Base-by-base conservation (phyloP, 2,888 invertebrate species). In the Drosophila eohydei region DNA sequence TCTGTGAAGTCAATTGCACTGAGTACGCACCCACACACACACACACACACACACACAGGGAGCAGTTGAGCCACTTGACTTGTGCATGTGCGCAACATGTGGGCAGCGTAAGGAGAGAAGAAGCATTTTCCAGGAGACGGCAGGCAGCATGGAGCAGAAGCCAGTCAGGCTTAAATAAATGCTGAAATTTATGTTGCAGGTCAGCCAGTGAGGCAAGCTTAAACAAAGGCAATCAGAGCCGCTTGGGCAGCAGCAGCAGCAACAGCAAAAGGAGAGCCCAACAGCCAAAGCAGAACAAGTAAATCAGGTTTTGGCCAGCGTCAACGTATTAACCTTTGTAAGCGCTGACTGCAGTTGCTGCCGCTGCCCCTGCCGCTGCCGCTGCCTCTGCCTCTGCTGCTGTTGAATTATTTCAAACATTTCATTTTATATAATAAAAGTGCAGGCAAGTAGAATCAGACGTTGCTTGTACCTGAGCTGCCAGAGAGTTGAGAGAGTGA, bases 311-410 rank as follows among this genome's bases (percentile, higher is more conserved):
- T 79, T 76, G 68, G 71, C 69, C 73, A 81, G 79, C 77, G 66
- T 86, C 80, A 83, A 84, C 73, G 81, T 80, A 75, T 85, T 83
- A 84, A 83, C 84, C 86, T 85, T 83, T 84, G 65, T 65, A 50
- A 54, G 80, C 16, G 54, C 43, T 43, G 46, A 7, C 21, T 28
- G 26, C 26, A 6, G 16, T 21, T 11, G 46, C 4, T 44, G 44
- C 43, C 28, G 55, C 41, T 14, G 34, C 34, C 36, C 43, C 57
- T n/a, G 41, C 26, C 26, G 32, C 34, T 54, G 65, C 38, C 50
- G 57, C 36, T 50, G 38, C 28, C 32, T 61, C 56, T 14, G 36
- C 52, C 51, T 69, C 41, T 46, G 57, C 44, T 63, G 58, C 78
- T 66, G 68, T 56, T 83, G 78, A 83, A 85, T 81, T 83, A 84